Evolutionary conservation across 2,888 invertebrate species (phyloP), one percentile per base, ranked within the genome.

Genomic region (Scaeva pyrastri): DNA sequence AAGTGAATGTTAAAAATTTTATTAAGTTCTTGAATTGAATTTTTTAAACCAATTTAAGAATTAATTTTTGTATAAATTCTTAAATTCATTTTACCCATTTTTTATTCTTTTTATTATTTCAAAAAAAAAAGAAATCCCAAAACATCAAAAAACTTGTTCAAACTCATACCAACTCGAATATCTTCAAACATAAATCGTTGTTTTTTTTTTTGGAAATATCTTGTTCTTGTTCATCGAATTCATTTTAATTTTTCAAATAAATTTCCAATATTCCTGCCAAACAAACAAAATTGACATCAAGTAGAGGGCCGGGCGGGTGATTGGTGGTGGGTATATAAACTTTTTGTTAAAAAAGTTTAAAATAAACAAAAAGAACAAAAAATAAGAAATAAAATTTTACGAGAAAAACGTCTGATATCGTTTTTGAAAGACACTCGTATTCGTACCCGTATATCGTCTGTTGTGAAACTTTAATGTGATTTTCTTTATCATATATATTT

Each of bases 341-440:
- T 81, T 81, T 70, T 39, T 36, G 19, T 19, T 64, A 12, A 39
- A 50, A 78, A 58, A 52, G 21, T 52, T n/a, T 10, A 16, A 16
- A 19, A 21, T 19, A 36, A 58, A 39, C 36, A 39, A 19, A 8
- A 5, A 2, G 8, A 56, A 58, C 36, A 1, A 36, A 16, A 70
- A 68, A 77, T 21, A 73, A 68, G 60, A 78, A 68, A 77, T 26
- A 78, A 68, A 68, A 78, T 78, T 73, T 73, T 68, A 78, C 82
- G 52, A 82, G 45, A 45, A 71, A 31, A 71, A 31, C 50, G 76
- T 71, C 71, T 81, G 71, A 81, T 81, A 81, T 71, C 76, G 21
- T 26, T 55, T 68, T 36, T 31, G 31, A 31, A 31, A 31, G 16
- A 41, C n/a, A n/a, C n/a, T n/a, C n/a, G n/a, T n/a, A n/a, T n/a